A percentile compares a stretch with the other conserved stretches of the same genome.
phyloP scores from a whole-genome alignment of 2,113 vertebrate genomes.

The Prietella phreatophila region DNA sequence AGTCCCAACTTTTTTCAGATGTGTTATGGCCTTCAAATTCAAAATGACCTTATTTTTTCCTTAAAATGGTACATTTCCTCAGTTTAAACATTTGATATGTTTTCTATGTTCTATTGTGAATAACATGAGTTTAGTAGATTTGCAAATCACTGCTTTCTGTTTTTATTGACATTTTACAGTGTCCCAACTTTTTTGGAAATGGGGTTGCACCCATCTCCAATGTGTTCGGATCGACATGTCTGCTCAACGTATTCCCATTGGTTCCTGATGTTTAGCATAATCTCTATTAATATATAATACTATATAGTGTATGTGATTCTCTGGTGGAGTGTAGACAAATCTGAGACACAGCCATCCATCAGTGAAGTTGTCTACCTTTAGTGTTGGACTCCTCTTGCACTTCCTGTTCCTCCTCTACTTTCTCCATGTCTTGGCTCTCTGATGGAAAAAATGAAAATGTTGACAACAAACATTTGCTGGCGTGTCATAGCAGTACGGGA shows the following conservation, averaged over 20 bases:
- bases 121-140: too few species aligned
- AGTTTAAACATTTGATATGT: too few species aligned
- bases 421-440: conserved; percentile 48
- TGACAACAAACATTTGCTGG: background rate
- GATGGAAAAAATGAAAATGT: background rate
- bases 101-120: too few species aligned
- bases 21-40: too few species aligned
- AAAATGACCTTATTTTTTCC: too few species aligned
- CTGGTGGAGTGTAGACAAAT: background rate
- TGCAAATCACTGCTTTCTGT: too few species aligned
- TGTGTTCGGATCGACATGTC: too few species aligned
- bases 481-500: background rate
- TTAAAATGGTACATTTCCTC: too few species aligned
- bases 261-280: background rate
- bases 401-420: conserved; percentile 51
- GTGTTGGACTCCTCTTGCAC: conserved; percentile 38
- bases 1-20: too few species aligned
- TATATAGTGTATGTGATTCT: background rate
- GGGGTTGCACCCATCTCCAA: too few species aligned
- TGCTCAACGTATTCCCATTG: background rate
- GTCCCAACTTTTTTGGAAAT: too few species aligned
- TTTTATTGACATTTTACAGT: too few species aligned
- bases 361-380: conserved; percentile 59
- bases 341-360: background rate
- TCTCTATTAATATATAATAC: background rate